Percentiles rank a stretch among this genome's conserved stretches.
Evolutionary conservation across 2,888 invertebrate genomes (phyloP).

Genomic region (Papilio gigon): DNA sequence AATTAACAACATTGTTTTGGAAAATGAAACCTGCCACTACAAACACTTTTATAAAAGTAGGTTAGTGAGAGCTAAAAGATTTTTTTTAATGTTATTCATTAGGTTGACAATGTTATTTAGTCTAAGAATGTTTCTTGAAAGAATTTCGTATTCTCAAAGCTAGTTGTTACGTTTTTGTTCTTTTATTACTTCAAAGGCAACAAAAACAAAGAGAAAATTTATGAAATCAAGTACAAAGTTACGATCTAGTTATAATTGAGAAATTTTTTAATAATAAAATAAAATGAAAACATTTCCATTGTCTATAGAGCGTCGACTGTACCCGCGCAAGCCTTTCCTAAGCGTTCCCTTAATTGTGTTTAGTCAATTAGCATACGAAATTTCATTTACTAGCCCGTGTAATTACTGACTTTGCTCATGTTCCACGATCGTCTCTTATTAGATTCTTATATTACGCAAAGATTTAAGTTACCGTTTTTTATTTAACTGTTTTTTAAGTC

Average conservation of each 20-base stretch:
- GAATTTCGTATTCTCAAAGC: not conserved
- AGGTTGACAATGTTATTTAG: not conserved
- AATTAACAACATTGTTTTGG: too few species aligned
- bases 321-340: conserved; percentile 30
- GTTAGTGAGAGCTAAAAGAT: not conserved
- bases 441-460: not conserved
- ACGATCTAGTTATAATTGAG: not conserved
- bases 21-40: not conserved
- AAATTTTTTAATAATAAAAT: not conserved
- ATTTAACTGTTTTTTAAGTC: too few species aligned
- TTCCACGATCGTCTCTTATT: conserved; percentile 19
- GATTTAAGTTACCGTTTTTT: not conserved
- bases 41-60: not conserved
- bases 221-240: not conserved
- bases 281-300: conserved; percentile 31
- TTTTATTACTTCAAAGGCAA: not conserved
- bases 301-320: conserved; percentile 9
- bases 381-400: conserved; percentile 65
- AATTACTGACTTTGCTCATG: conserved; percentile 40
- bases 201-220: not conserved
- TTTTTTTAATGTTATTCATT: not conserved
- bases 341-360: conserved; percentile 74
- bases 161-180: not conserved
- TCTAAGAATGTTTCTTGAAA: not conserved
- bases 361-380: conserved; percentile 77